Evolutionary conservation across 2,797 vertebrate species (phyloP).

Genomic region (Pteropus rufus): DNA sequence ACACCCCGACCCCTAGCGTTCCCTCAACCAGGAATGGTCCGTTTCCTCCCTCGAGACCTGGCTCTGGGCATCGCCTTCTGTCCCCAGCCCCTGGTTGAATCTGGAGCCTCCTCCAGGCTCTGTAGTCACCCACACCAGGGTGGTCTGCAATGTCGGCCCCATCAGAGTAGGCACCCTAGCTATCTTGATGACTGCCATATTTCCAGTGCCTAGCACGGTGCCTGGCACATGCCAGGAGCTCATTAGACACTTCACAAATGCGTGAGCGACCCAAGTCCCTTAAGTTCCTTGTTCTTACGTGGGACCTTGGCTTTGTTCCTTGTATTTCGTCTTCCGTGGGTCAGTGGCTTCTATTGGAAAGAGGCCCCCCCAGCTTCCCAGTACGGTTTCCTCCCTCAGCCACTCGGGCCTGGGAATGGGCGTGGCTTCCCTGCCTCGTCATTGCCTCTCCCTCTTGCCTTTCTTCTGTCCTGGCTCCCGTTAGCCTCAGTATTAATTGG

Average conservation of each 20-base stretch:
- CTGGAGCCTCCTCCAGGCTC: not conserved
- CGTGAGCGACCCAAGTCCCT: not conserved
- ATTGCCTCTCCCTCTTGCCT: not conserved
- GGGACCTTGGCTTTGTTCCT: not conserved
- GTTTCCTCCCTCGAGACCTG: not conserved
- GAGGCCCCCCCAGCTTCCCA: not conserved
- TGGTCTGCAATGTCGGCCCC: not conserved
- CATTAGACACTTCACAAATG: not conserved
- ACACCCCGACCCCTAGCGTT: not conserved
- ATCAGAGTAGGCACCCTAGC: not conserved
- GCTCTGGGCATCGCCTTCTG: not conserved
- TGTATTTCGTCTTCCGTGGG: not conserved
- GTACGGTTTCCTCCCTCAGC: fast-evolving
- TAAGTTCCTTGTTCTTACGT: not conserved
- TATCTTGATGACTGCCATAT: not conserved
- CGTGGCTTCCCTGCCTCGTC: fast-evolving
- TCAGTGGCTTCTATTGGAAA: not conserved
- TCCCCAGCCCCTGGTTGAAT: not conserved
- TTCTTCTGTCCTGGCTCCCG: not conserved
- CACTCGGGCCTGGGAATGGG: not conserved
- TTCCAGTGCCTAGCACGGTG: not conserved
- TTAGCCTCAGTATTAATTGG: not conserved
- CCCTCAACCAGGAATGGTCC: not conserved
- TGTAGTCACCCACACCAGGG: not conserved
- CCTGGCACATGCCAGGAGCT: not conserved